Evolutionary conservation across 1,140 invertebrate species (phyloP).

Genomic region (Phocides pigmalion): DNA sequence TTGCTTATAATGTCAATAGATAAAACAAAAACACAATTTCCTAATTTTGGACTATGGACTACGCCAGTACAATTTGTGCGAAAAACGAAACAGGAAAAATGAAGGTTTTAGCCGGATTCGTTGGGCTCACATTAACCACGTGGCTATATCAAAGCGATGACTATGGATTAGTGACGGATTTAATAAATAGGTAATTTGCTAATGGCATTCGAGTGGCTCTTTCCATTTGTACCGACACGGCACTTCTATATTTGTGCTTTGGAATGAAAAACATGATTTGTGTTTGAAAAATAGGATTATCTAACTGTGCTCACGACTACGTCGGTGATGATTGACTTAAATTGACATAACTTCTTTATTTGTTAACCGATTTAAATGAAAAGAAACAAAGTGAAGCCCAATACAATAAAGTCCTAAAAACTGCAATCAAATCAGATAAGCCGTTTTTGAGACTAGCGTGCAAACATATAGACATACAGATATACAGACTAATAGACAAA

Average conservation of each 20-base stretch:
- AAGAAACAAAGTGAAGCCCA: no score
- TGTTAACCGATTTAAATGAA: no score
- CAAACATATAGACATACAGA: no score
- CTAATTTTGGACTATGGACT: constrained; percentile 21
- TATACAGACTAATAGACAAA: no score
- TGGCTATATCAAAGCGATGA: constrained; percentile 53
- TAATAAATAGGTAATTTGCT: constrained; percentile 63
- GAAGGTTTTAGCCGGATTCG: constrained; percentile 42
- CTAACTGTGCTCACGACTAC: not conserved
- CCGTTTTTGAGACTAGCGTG: no score
- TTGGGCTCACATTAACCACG: constrained; percentile 46
- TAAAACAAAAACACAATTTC: no score
- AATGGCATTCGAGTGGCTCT: constrained; percentile 42
- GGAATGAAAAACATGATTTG: constrained; percentile 21
- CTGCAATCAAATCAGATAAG: no score
- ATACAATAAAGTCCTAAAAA: no score
- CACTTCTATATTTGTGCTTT: constrained; percentile 20
- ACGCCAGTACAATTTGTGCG: constrained; percentile 35
- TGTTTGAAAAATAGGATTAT: constrained; percentile 17
- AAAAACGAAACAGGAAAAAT: constrained; percentile 18
- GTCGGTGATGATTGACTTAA: no score
- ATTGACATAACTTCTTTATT: no score
- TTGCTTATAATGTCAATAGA: no score
- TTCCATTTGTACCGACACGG: constrained; percentile 26
- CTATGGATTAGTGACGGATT: constrained; percentile 57